These are phyloP conservation scores for Orgyia antiqua DNA, from an alignment of 2,888 invertebrate species.

Conservation along the genomic window DNA sequence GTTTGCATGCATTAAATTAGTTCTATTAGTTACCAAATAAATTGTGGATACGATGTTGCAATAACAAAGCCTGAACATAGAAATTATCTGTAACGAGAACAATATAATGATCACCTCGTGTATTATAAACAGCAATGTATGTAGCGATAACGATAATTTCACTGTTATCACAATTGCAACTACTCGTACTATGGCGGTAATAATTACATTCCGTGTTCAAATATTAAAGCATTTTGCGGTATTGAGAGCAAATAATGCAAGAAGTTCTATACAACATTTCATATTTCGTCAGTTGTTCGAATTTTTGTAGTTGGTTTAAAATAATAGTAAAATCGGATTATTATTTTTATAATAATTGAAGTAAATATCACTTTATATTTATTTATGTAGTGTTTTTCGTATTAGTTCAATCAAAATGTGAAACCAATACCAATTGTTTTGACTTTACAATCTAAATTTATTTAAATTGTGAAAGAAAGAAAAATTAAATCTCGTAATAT, in stretches of 20 bases:
- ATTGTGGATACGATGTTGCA: neutral
- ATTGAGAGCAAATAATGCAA: conserved; percentile 8
- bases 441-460: too few relatives aligned
- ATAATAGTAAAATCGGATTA: too few relatives aligned
- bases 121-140: conserved; percentile 19
- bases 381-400: too few relatives aligned
- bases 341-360: neutral
- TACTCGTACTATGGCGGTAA: conserved; percentile 21
- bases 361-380: neutral
- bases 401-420: too few relatives aligned
- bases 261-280: too few relatives aligned
- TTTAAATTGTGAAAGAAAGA: too few relatives aligned
- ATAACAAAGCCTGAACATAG: conserved; percentile 8
- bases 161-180: conserved; percentile 23
- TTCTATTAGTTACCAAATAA: too few relatives aligned
- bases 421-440: too few relatives aligned
- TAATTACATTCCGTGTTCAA: conserved; percentile 23
- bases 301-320: too few relatives aligned
- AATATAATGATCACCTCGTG: conserved; percentile 23
- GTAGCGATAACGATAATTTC: conserved; percentile 25
- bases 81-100: conserved; percentile 16
- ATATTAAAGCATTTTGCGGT: conserved; percentile 16
- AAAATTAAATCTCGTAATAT: too few relatives aligned
- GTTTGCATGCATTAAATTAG: too few relatives aligned
- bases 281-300: too few relatives aligned